Evolutionary conservation across 2,888 invertebrate genomes (phyloP), one percentile per base, ranked within the genome.

Genomic region (Eupithecia abbreviata): DNA sequence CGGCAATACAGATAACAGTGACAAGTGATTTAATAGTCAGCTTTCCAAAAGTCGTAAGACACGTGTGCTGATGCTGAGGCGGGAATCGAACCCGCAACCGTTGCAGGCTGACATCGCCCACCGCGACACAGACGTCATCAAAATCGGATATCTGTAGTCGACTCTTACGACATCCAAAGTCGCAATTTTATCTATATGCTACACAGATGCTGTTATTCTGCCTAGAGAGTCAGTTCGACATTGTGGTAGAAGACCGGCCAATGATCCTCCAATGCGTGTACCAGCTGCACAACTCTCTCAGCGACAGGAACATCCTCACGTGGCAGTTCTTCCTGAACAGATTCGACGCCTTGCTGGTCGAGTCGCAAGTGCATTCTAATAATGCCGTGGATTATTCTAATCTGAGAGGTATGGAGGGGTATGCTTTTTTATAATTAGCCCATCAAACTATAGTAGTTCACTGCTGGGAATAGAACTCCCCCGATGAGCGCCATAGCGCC

Each of bases 271-370:
- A 99, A 90, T 98, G 98, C 2, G 96, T 99, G 74, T 98, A 98
- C 90, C 98, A 99, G 89, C 96, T 99, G 7, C 98, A 99, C 89
- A 99, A 98, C 90, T 97, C 98, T 3, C 96, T 99, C 49, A 98
- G 98, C 83, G 98, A 99, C 90, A 96, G 99, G 69, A 97, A 97
- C 85, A 98, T 99, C 77, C 95, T 99, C 18, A 97, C 97, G 0
- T 99, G 99, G 99, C 98, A 99, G 81, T 99, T 99, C 95, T 99
- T 99, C 91, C 96, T 99, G 43, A 98, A 98, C 90, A 85, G 94
- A 15, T 99, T 99, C 90, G 99, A 99, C 89, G 98, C 99, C 0
- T 93, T 99, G 5, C 98, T 99, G 85, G 94, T 99, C 49, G 99
- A 99, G 92, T 98, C 99, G 0, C 99, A 99, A 95, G 97, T 99